Base-by-base conservation (phyloP, 1,140 invertebrate genomes). In the Vanessa tameamea region DNA sequence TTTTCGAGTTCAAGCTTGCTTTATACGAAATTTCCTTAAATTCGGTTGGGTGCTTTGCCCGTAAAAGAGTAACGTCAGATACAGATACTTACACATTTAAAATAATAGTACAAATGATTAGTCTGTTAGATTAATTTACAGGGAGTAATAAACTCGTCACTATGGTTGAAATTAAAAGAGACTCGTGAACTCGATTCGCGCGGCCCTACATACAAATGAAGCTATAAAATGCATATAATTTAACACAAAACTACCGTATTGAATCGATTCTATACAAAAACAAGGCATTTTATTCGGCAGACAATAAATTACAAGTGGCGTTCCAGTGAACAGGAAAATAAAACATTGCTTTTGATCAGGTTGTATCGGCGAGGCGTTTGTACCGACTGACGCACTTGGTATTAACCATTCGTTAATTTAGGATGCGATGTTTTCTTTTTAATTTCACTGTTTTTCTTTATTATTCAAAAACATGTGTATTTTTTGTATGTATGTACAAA, bases 321-420 rank as follows among this genome's bases (percentile, higher is more conserved):
- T 79, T 72, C 78, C 86, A 88, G 43, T 88, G 85, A 88, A 77
- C 86, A 87, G 85, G 86, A 88, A 87, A 88, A 88, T 88, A 84
- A 84, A 81, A 71, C 67, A 76, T 76, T 73, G 69, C 64, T 64
- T 72, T 51, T 50, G 47, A 23, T 47, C 64, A 72, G 64, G 53
- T 70, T 72, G 69, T 67, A 31, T 69, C 47, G 57, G 61, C 47
- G 51, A 43, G 50, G 51, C 53, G 53, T 51, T 63, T 59, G 59
- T 74, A 74, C 23, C 65, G 51, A 55, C 23, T 37, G 23, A n/a
- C 47, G 64, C 51, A 64, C 51, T 69, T 48, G 20, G 48, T 43
- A 69, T 48, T 11, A 15, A 15, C 15, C 23, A 13, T 59, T 26
- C 68, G 68, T 43, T 63, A 5, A 69, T 61, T 69, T 69, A 69